Base-by-base conservation (phyloP, 1,140 invertebrate species). In the Drosophila pandora region DNA sequence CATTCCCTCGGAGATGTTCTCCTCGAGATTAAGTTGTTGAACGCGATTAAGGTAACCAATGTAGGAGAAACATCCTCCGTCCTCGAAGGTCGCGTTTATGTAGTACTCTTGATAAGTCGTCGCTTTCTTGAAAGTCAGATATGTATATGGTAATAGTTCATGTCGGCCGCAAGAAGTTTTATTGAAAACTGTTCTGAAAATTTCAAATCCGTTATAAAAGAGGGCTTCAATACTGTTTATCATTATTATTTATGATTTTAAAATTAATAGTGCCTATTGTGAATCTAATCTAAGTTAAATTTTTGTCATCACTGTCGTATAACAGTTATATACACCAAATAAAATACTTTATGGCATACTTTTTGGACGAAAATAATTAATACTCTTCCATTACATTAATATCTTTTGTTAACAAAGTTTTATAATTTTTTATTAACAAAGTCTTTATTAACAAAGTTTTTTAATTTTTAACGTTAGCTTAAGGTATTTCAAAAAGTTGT, bases 21-120 rank as follows among this genome's bases (percentile, higher is more conserved):
- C 88, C 82, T 92, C n/a, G n/a, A 94, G 71, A 80, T 94, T 94
- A 9, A 94, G 60, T 7, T 92, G 91, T 74, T 94, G 93, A 8
- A 92, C 92, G 0, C 92, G 92, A 8, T 93, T 92, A 30, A 84
- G 85, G 57, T 93, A 92, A 1, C 93, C 93, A 2, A 94, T 93
- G 72, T 92, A 92, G 1, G 93, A 93, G 53, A 91, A 93, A 64
- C 93, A 94, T 6, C 93, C 93, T 1, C 62, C 73, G 3, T 22
- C 39, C 1, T 68, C 48, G 0, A 68, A 74, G 4, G 79, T 89
- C 2, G 90, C 76, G 49, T 89, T 83, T 3, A 90, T 58, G 54
- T 76, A 89, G 45, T 85, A 67, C 3, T 57, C 2, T 22, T 79
- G 67, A 45, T 87, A 65, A 9, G 61, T 69, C 10, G 61, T 76